These are phyloP conservation scores for Dioctria linearis DNA, from an alignment of 2,888 invertebrate genomes.

Conservation along the genomic window DNA sequence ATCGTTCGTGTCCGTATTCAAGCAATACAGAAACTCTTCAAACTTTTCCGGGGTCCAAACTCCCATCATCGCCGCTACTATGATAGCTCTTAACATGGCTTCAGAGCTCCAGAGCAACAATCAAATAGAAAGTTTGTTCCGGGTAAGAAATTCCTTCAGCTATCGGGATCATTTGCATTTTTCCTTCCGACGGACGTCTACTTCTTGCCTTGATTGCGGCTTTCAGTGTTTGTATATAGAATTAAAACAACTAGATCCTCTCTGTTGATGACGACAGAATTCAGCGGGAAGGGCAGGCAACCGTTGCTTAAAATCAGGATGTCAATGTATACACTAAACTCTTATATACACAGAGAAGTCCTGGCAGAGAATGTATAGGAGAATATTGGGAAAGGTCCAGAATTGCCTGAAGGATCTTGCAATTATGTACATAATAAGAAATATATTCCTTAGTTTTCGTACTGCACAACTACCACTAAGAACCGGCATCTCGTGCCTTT, in stretches of 20 bases:
- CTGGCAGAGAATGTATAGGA: slow-evolving; percentile 24
- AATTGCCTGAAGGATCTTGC: slow-evolving; percentile 35
- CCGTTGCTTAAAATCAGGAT: slow-evolving; percentile 8
- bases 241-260: slow-evolving; percentile 24
- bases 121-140: slow-evolving; percentile 25
- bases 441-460: slow-evolving; percentile 27
- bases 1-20: background rate
- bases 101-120: background rate
- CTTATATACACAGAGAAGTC: slow-evolving; percentile 8
- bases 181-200: background rate
- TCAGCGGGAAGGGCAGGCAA: slow-evolving; percentile 8
- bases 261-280: slow-evolving; percentile 24
- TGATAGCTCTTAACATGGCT: background rate
- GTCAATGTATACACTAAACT: background rate
- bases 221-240: slow-evolving; percentile 34
- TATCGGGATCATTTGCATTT: slow-evolving; percentile 50
- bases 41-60: slow-evolving; percentile 16
- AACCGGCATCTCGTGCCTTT: slow-evolving; percentile 4
- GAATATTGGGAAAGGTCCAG: slow-evolving; percentile 52
- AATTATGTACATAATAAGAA: slow-evolving; percentile 49
- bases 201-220: slow-evolving; percentile 43
- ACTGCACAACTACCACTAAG: slow-evolving; percentile 6
- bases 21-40: slow-evolving; percentile 1
- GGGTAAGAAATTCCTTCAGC: slow-evolving; percentile 38
- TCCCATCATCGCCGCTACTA: background rate